These are phyloP conservation scores for Scrobipalpa atriplicella DNA, from an alignment of 2,888 invertebrate species.

Conservation along the genomic window DNA sequence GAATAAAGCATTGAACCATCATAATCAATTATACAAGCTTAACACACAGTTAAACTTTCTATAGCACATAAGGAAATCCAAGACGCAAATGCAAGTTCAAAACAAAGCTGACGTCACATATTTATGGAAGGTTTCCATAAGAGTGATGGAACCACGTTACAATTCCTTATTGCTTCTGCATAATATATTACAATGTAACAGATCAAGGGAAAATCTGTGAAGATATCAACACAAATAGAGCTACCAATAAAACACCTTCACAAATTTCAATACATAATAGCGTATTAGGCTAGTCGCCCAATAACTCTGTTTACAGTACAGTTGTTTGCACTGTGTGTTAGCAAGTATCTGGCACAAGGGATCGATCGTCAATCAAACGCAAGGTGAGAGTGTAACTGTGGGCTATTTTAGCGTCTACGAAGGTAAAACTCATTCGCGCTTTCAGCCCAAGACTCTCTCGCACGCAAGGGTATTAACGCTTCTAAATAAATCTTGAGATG, in stretches of 20 bases:
- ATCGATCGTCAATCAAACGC: constrained; percentile 83
- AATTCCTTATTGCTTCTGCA: not conserved
- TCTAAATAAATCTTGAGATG: constrained; percentile 73
- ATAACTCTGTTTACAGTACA: constrained; percentile 53
- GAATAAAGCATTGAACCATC: not conserved
- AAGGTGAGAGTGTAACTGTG: constrained; percentile 80
- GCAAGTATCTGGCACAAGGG: constrained; percentile 80
- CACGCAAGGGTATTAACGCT: constrained; percentile 70
- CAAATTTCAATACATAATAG: constrained; percentile 12
- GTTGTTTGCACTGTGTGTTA: constrained; percentile 70
- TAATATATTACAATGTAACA: not conserved
- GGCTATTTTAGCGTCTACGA: constrained; percentile 81
- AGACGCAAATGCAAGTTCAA: constrained; percentile 12
- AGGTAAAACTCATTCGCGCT: constrained; percentile 81
- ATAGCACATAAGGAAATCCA: not conserved
- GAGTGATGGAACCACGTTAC: not conserved
- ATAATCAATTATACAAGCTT: not conserved
- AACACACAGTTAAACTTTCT: not conserved
- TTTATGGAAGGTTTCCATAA: constrained; percentile 16
- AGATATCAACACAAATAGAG: not conserved
- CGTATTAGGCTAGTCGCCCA: constrained; percentile 37
- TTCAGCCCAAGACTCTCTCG: constrained; percentile 79
- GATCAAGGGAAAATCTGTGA: not conserved
- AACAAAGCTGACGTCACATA: constrained; percentile 18
- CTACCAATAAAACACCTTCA: constrained; percentile 18